Evolutionary conservation across 2,888 invertebrate genomes (phyloP).

Genomic region (Odontothrips loti): DNA sequence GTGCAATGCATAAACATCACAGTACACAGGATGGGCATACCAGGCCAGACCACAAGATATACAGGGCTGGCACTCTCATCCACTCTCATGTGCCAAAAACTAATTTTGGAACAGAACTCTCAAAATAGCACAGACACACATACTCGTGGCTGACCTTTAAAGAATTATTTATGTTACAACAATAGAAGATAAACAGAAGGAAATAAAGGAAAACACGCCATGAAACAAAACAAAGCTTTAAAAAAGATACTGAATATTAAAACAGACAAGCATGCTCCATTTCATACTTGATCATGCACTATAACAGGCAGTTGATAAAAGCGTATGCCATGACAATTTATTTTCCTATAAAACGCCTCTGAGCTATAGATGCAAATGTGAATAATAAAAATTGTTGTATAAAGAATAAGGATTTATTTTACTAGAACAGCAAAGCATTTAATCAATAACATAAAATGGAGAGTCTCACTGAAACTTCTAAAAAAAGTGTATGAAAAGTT

Average conservation of each 20-base stretch:
- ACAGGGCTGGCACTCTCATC: conserved; percentile 9
- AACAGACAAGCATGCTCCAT: not conserved
- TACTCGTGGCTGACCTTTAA: not conserved
- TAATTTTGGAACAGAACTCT: not conserved
- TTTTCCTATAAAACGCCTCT: no score
- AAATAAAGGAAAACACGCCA: conserved; percentile 7
- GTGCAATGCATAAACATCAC: not conserved
- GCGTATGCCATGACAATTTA: no score
- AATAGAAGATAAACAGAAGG: not conserved
- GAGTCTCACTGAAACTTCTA: no score
- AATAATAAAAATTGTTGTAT: no score
- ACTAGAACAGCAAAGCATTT: no score
- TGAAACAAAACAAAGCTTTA: not conserved
- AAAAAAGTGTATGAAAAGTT: no score
- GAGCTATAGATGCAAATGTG: no score
- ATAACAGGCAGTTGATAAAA: no score
- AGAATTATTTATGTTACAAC: not conserved
- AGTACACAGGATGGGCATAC: not conserved
- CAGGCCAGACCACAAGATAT: not conserved
- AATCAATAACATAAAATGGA: no score
- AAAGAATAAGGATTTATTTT: no score
- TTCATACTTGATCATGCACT: not conserved
- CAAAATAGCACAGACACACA: conserved; percentile 20
- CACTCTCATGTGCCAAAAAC: conserved; percentile 13
- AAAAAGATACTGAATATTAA: not conserved